These are phyloP conservation scores for Bagarius yarrelli DNA, from an alignment of 2,113 vertebrate species.

Conservation along the genomic window DNA sequence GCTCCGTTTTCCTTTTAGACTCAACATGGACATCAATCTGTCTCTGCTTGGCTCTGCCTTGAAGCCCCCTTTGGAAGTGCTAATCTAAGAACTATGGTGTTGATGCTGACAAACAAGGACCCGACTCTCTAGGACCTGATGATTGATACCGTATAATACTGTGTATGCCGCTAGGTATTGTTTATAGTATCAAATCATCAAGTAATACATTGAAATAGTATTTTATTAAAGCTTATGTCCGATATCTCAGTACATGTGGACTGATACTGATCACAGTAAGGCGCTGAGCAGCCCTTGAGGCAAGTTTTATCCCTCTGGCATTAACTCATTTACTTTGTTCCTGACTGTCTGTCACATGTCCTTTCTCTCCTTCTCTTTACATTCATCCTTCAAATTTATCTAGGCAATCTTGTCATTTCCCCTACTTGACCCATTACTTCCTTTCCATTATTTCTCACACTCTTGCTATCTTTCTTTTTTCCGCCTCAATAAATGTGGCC, in stretches of 20 bases:
- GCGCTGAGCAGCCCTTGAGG: constrained; percentile 28
- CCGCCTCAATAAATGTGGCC: constrained; percentile 24
- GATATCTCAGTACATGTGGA: not conserved
- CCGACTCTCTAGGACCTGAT: not conserved
- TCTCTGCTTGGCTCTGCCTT: not conserved
- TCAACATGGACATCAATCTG: not conserved
- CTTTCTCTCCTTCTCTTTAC: not conserved
- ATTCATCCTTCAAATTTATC: constrained; percentile 25
- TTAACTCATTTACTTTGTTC: constrained; percentile 20
- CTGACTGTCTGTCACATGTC: not conserved
- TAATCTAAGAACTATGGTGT: not conserved
- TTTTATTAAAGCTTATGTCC: not conserved
- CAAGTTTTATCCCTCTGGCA: constrained; percentile 23
- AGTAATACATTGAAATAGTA: not conserved
- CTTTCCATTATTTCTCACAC: constrained; percentile 22
- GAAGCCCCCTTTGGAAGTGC: not conserved
- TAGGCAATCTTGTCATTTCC: constrained; percentile 19
- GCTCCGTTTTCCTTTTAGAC: too few relatives aligned
- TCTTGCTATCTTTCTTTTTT: not conserved
- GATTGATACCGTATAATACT: not conserved
- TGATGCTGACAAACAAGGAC: not conserved
- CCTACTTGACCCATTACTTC: constrained; percentile 19
- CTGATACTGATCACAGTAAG: constrained; percentile 19
- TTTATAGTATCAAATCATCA: not conserved
- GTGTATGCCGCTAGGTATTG: not conserved